Evolutionary conservation across 2,113 vertebrate species (phyloP).

Genomic region (Rhinoderma darwinii): DNA sequence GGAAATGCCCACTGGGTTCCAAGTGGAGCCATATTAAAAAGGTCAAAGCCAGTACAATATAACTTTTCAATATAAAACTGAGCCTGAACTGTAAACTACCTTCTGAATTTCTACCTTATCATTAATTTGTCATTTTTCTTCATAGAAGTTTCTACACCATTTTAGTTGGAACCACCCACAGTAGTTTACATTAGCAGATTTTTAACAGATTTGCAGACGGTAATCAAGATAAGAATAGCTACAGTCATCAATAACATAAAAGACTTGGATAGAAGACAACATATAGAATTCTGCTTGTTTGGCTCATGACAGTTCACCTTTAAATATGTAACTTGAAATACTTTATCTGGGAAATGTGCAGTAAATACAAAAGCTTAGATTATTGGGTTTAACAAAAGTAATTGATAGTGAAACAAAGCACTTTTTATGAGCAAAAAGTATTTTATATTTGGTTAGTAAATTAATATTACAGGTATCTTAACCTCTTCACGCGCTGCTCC

Average conservation of each 20-base stretch:
- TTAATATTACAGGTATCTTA: too few species aligned
- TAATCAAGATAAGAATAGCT: neutral
- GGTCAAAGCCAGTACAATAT: too few species aligned
- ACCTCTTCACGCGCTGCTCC: too few species aligned
- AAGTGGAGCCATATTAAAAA: too few species aligned
- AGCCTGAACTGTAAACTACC: too few species aligned
- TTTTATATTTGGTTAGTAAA: too few species aligned
- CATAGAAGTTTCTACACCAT: neutral
- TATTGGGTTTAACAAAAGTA: neutral
- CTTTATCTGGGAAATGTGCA: neutral
- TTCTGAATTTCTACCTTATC: neutral
- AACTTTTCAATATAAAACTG: too few species aligned
- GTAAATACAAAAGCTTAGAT: neutral
- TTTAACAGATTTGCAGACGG: neutral
- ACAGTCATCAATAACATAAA: neutral
- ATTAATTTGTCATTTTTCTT: neutral
- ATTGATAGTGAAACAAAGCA: too few species aligned
- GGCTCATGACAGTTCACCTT: neutral
- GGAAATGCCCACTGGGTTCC: too few species aligned
- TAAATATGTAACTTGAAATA: slow-evolving; percentile 13
- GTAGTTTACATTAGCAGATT: neutral
- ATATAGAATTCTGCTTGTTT: neutral
- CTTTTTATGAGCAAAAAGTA: too few species aligned
- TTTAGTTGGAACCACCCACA: neutral
- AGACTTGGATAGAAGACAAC: neutral